Evolutionary conservation across 1,140 invertebrate species (phyloP), one percentile per base, ranked within the genome.

Genomic region (Drosophila biarmipes): DNA sequence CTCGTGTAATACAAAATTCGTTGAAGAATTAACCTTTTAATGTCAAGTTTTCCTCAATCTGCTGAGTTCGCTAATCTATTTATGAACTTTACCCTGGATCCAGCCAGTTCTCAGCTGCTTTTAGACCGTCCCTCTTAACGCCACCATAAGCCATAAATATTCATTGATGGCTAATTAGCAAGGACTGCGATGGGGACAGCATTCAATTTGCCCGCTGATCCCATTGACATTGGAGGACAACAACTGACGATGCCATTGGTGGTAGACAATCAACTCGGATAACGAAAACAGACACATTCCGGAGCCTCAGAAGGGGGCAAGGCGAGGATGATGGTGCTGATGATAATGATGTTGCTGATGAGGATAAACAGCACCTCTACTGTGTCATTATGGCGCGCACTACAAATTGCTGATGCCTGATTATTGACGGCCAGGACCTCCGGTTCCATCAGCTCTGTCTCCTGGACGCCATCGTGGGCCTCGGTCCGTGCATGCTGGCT

Each of bases 121-220:
- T 31, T 17, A n/a, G 49, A n/a, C 37, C 19, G 45, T 31, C 40
- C 59, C 61, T 15, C 38, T n/a, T n/a, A 43, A 34, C 31, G 35
- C 45, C 29, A 19, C 19, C 68, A 58, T 40, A 72, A 45, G 42
- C 52, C 35, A 82, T 87, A 75, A 89, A 87, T 82, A 86, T 82
- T 78, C 63, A 85, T 85, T 81, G 78, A 78, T 68, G 68, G 74
- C 75, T 82, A 79, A 82, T 89, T 79, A 72, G 54, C 58, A 42
- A 27, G 46, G 56, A 61, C 74, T 42, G 29, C 49, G 34, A 35
- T 43, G 54, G 35, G 59, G 38, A 38, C 75, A 73, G 34, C 31
- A 38, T 42, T 34, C 48, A 21, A 43, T 38, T 45, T 63, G 42
- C 34, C 53, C 24, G 49, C 42, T 52, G 51, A 52, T 79, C 51